Evolutionary conservation across 2,113 vertebrate species (phyloP), one percentile per base, ranked within the genome.

Genomic region (Centropus bengalensis): DNA sequence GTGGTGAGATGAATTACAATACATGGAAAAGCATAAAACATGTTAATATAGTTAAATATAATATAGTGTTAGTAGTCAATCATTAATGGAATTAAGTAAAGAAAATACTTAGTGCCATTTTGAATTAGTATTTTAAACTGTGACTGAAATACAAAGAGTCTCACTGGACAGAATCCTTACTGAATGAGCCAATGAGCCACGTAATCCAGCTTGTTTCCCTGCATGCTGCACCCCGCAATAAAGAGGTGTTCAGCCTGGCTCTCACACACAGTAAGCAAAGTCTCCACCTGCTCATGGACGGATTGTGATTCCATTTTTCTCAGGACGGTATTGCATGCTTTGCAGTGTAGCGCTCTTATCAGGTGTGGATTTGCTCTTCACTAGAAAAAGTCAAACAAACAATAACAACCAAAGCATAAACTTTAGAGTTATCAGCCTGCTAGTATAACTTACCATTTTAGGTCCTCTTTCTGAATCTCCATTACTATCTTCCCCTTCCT

Each of bases 1-100:
- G 52, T 70, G 69, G 88, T 63, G 64, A 86, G 60, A 88, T 94
- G 93, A 94, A 94, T 92, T 93, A 83, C 71, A 95, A 91, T 75
- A 96, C 74, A 71, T 28, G 40, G 20, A 82, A 93, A 93, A 91
- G 0, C 49, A 71, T 45, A 69, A 40, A 45, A 84, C 75, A 88
- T 89, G 62, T 89, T 89, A 94, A 82, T 68, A 88, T 60, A 36
- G 36, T 36, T 36, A 36, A 36, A 36, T 36, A 36, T 36, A 36
- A 36, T 36, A 36, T 36, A 36, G 36, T 36, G 36, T 36, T 36
- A 36, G 60, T 81, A 94, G 93, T 96, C 95, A 93, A 93, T 91
- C 58, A 60, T 51, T 85, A 86, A 69, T 45, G 40, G 54, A 52
- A 16, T 30, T 68, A 76, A 79, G 75, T 6, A 0, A 33, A 26